phyloP scores from a whole-genome alignment of 37 sponge, comb jelly and placozoan genomes.

The Haliclona indistincta region DNA sequence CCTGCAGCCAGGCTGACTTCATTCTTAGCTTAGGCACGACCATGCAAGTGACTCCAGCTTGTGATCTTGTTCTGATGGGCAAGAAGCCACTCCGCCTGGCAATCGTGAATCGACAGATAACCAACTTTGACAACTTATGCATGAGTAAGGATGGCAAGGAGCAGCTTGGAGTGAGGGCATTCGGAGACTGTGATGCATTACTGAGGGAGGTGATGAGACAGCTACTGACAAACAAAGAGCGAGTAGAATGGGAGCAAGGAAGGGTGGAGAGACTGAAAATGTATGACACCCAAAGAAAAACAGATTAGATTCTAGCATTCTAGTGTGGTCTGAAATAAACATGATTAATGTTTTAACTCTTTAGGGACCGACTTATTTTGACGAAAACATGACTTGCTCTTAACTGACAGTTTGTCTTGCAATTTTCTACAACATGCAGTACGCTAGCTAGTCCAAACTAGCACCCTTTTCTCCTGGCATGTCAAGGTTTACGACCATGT shows the following conservation, averaged over 20 bases:
- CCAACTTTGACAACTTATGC: slow-evolving; percentile 58
- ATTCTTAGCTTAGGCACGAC: slow-evolving; percentile 71
- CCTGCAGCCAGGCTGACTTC: slow-evolving; percentile 52
- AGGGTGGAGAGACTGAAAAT: slow-evolving; percentile 21
- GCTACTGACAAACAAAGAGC: slow-evolving; percentile 33
- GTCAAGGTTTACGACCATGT: too few species aligned
- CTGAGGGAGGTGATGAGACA: slow-evolving; percentile 52
- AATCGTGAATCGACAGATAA: slow-evolving; percentile 76
- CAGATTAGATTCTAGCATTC: too few species aligned
- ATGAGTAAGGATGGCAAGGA: neutral
- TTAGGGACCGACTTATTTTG: too few species aligned
- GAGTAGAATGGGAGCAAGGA: slow-evolving; percentile 36
- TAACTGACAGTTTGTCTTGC: too few species aligned
- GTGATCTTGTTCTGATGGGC: slow-evolving; percentile 56
- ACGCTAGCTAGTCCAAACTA: too few species aligned
- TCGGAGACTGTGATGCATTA: slow-evolving; percentile 58
- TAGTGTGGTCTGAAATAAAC: too few species aligned
- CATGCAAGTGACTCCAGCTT: slow-evolving; percentile 79
- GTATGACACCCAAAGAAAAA: slow-evolving; percentile 26
- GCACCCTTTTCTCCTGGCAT: too few species aligned
- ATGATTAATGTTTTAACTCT: too few species aligned
- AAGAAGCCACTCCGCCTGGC: slow-evolving; percentile 47
- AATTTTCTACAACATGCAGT: too few species aligned
- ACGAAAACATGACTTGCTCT: too few species aligned
- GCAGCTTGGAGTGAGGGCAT: slow-evolving; percentile 49